Conservation (phyloP, 2,888 invertebrate species). For the Oligia latruncula region DNA sequence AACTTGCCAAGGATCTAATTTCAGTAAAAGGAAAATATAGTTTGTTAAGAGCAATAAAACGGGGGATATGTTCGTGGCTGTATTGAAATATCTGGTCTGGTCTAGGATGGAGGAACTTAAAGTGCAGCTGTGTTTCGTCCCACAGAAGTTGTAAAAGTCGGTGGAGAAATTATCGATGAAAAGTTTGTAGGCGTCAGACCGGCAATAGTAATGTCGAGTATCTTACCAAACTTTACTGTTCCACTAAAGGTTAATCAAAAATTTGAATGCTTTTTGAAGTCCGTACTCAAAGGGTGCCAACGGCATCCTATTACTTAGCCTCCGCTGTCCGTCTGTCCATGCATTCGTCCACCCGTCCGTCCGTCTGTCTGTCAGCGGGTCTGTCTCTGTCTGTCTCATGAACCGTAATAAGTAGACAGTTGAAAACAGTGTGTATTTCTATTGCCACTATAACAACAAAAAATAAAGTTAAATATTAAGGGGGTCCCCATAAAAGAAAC, state of each 20-base stretch:
- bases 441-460: not conserved
- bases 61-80: slow-evolving; percentile 42
- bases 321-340: not conserved
- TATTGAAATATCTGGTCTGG: slow-evolving; percentile 57
- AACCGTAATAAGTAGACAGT: not conserved
- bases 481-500: no score
- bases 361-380: not conserved
- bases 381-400: not conserved
- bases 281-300: not conserved
- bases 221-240: not conserved
- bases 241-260: not conserved
- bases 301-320: not conserved
- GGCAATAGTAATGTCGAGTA: not conserved
- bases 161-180: slow-evolving; percentile 27
- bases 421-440: not conserved
- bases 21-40: slow-evolving; percentile 67
- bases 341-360: not conserved
- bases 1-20: slow-evolving; percentile 61
- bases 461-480: no score
- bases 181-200: slow-evolving; percentile 2
- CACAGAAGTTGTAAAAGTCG: slow-evolving; percentile 46
- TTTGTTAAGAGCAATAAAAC: slow-evolving; percentile 59
- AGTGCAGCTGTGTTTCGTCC: slow-evolving; percentile 53
- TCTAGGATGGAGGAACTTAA: slow-evolving; percentile 18
- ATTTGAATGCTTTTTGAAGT: no score